Evolutionary conservation across 2,888 invertebrate species (phyloP).

Genomic region (Lochmaea crataegi): DNA sequence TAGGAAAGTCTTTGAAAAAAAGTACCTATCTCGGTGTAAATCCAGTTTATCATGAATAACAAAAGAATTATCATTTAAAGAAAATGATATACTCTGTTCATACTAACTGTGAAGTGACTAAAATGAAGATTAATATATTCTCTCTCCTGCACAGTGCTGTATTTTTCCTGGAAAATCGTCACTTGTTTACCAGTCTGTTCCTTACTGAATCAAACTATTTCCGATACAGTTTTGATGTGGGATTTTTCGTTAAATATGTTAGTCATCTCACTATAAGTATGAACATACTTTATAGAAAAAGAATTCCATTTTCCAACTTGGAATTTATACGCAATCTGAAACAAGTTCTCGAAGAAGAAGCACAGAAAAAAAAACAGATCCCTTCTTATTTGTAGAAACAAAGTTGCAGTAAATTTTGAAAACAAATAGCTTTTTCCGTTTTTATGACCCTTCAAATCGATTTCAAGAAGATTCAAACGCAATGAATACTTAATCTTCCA

Average conservation of each 20-base stretch:
- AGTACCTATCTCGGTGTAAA: neutral
- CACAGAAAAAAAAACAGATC: conserved; percentile 16
- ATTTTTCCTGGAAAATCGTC: too few species aligned
- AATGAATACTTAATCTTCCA: conserved; percentile 56
- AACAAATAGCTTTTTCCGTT: conserved; percentile 50
- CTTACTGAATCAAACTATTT: too few species aligned
- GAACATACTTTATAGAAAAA: neutral
- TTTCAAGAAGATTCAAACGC: conserved; percentile 49
- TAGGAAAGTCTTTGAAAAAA: neutral
- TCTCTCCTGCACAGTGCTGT: too few species aligned
- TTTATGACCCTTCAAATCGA: conserved; percentile 51
- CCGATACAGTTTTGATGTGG: too few species aligned
- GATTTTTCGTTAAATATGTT: too few species aligned
- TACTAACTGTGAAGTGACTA: too few species aligned
- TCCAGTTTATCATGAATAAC: neutral
- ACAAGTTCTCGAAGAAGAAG: conserved; percentile 10
- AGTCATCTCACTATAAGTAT: too few species aligned
- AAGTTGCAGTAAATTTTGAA: conserved; percentile 48
- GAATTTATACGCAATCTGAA: conserved; percentile 26
- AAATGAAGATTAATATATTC: too few species aligned
- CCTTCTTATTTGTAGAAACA: conserved; percentile 37
- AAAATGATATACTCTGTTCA: too few species aligned
- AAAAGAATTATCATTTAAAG: too few species aligned
- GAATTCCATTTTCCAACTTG: conserved; percentile 7
- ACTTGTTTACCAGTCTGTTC: too few species aligned